Base-by-base conservation (phyloP, 2,797 vertebrate genomes). In the Channallabes apus region DNA sequence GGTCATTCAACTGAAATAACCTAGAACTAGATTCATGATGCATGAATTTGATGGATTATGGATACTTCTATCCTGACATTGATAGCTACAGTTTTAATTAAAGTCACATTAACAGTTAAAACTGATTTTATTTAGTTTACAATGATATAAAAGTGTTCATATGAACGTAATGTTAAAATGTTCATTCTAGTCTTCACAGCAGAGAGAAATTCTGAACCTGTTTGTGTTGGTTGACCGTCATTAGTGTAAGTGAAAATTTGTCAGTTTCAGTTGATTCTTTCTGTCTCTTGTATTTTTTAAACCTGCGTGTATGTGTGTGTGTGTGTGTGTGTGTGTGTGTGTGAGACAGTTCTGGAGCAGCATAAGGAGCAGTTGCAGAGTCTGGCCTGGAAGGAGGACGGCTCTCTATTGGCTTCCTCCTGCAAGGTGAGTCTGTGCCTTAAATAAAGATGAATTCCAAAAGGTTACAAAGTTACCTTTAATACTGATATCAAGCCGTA, bases 301-400 rank as follows among this genome's bases (percentile, higher is more conserved):
- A n/a, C 67, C 15, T 77, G 29, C 85, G 8, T 81, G 61, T 91
- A n/a, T n/a, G 73, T 91, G 59, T 86, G 29, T 88, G 22, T 92
- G 80, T 84, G 51, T 89, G 6, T 84, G 67, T 91, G 77, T 91
- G 79, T 82, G 51, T 89, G 6, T 82, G 54, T 84, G 24, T 86
- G 6, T 92, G 80, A 67, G 82, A 38, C 93, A 99, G 98, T 93
- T 86, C 91, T 99, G 94, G 96, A 93, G 51, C 90, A 93, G 86
- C 98, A 98, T 0, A 67, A 93, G 0, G 97, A 98, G 87, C 96
- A 94, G 89, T 91, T 99, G 90, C 97, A 98, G 91, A 95, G 96
- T 84, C 90, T 97, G 75, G 89, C 93, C 83, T 99, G 98, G 98
- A 98, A 97, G 91, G 91, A 17, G 14, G 97, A 99, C 0, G 98